Conservation (phyloP, 2,113 vertebrate species). For the Steatornis caripensis region DNA sequence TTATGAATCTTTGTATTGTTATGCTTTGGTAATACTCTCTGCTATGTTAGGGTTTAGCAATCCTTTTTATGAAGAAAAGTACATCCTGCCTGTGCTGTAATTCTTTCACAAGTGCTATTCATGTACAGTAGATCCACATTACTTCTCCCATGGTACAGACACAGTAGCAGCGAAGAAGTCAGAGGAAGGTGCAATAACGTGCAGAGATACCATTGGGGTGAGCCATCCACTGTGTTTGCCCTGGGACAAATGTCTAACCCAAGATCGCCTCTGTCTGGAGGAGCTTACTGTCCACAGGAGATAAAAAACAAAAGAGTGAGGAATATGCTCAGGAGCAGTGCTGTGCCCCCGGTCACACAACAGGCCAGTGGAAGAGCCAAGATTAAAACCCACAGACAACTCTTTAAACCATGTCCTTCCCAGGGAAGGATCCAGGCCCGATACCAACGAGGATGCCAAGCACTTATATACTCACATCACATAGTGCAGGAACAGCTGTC, state of each 20-base stretch:
- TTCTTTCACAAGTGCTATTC: not conserved
- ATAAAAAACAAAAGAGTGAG: not conserved
- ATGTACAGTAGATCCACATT: not conserved
- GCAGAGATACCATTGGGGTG: not conserved
- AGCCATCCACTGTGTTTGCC: not conserved
- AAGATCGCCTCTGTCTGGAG: not conserved
- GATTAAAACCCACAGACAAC: not conserved
- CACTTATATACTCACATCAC: not conserved
- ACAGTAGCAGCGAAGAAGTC: not conserved
- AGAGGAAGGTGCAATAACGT: not conserved
- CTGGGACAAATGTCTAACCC: not conserved
- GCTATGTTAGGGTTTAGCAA: not conserved
- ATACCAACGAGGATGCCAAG: not conserved
- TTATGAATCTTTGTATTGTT: not conserved
- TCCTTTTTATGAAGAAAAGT: not conserved
- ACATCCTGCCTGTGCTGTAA: not conserved
- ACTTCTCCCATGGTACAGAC: not conserved
- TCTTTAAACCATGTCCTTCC: not conserved
- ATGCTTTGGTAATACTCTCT: not conserved
- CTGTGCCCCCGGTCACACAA: not conserved
- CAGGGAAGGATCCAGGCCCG: not conserved
- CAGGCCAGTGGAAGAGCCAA: not conserved
- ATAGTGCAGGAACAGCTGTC: not conserved
- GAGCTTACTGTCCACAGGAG: not conserved
- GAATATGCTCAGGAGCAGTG: not conserved